A percentile compares a stretch with the other conserved stretches of the same genome.
Evolutionary conservation across 1,140 invertebrate genomes (phyloP).

Genomic region (Brachionus paranguensis): DNA sequence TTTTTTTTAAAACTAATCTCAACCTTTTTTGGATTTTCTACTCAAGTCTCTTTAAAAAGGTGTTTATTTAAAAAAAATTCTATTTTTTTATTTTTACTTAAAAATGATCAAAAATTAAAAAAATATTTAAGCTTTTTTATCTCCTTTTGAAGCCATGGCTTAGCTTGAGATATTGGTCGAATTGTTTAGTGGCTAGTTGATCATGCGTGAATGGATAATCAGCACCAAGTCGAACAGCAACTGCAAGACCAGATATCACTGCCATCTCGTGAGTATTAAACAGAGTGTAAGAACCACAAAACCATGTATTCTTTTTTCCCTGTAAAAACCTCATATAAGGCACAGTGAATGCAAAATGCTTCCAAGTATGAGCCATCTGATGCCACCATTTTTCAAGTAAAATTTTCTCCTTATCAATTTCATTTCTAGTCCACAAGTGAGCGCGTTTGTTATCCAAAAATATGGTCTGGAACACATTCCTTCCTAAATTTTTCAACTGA

Average conservation of each 20-base stretch:
- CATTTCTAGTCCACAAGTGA: constrained; percentile 43
- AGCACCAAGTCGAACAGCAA: constrained; percentile 45
- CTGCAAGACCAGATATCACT: constrained; percentile 47
- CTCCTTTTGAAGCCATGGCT: constrained; percentile 43
- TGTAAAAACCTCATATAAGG: constrained; percentile 47
- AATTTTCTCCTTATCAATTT: constrained; percentile 45
- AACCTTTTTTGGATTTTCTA: no score
- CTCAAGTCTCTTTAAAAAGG: no score
- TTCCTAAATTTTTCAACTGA: constrained; percentile 44
- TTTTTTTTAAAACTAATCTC: no score
- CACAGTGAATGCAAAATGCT: constrained; percentile 48
- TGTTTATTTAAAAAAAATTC: no score
- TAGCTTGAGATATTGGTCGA: constrained; percentile 46
- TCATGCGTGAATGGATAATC: constrained; percentile 47
- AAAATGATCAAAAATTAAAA: no score
- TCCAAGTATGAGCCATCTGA: constrained; percentile 48
- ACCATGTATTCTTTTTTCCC: constrained; percentile 45
- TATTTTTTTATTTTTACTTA: no score
- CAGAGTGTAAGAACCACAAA: constrained; percentile 47
- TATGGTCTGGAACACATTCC: constrained; percentile 48
- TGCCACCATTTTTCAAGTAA: constrained; percentile 45
- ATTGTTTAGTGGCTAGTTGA: constrained; percentile 46
- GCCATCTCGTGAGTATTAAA: constrained; percentile 49
- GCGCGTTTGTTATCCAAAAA: constrained; percentile 44
- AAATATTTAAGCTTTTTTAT: neutral